These are phyloP conservation scores for Orientallactaga sibirica DNA, from an alignment of 2,797 vertebrate genomes.

Conservation along the genomic window DNA sequence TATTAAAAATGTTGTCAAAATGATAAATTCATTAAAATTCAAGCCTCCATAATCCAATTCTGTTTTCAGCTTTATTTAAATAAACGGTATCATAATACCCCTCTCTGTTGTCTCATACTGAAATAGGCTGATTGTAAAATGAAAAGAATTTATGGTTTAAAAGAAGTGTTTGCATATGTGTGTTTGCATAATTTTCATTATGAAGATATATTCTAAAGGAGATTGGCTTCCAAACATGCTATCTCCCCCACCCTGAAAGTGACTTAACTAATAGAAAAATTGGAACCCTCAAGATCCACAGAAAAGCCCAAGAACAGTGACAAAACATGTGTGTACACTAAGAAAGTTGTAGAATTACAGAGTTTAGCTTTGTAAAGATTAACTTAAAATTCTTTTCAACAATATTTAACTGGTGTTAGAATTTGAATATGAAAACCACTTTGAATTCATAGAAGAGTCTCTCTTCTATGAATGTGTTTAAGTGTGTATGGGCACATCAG, in stretches of 20 bases:
- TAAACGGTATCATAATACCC: not conserved
- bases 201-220: not conserved
- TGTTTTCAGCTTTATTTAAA: conserved; percentile 56
- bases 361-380: not conserved
- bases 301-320: not conserved
- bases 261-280: conserved; percentile 31
- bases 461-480: too few species aligned
- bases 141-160: conserved; percentile 26
- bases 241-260: not conserved
- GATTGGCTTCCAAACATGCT: not conserved
- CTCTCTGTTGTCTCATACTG: not conserved
- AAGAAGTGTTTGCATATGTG: not conserved
- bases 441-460: not conserved
- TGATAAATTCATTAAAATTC: conserved; percentile 62
- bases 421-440: not conserved
- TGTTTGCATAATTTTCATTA: not conserved
- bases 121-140: conserved; percentile 42
- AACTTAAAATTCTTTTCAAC: conserved; percentile 29
- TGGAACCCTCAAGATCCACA: not conserved
- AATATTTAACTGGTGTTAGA: not conserved
- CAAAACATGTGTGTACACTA: not conserved
- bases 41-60: conserved; percentile 7
- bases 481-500: too few species aligned
- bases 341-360: not conserved
- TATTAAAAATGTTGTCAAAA: conserved; percentile 44